Evolutionary conservation across 2,797 vertebrate genomes (phyloP).

Genomic region (Mallotus villosus): DNA sequence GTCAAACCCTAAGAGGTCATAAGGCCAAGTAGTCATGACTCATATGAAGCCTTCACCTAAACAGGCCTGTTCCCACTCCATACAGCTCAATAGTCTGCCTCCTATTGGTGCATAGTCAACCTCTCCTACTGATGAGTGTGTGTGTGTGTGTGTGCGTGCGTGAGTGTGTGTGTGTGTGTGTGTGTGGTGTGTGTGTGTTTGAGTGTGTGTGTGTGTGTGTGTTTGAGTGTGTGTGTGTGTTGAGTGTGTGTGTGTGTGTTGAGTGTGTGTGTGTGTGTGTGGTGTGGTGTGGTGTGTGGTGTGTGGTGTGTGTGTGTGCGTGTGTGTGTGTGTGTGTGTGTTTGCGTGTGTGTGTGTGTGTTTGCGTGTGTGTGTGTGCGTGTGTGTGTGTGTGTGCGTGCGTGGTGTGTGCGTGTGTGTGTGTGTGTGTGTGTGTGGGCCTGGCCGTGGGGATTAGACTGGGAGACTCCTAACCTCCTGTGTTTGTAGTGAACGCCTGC

Average conservation of each 20-base stretch:
- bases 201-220: background rate
- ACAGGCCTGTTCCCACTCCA: background rate
- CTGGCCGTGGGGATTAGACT: background rate
- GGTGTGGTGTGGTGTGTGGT: background rate
- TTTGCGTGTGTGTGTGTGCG: background rate
- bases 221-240: background rate
- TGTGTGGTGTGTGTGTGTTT: background rate
- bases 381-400: background rate
- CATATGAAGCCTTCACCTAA: background rate
- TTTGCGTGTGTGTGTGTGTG: background rate
- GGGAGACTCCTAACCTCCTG: background rate
- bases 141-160: slow-evolving; percentile 12
- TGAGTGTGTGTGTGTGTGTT: background rate
- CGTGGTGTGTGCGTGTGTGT: background rate
- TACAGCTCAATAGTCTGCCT: slow-evolving; percentile 8
- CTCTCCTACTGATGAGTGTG: background rate
- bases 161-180: background rate
- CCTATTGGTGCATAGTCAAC: background rate
- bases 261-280: background rate
- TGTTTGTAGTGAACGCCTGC: too few relatives aligned
- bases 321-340: background rate
- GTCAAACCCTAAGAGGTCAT: background rate
- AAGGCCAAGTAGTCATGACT: background rate
- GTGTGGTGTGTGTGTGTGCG: background rate
- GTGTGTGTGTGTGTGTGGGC: background rate